Base-by-base conservation (phyloP, 2,888 invertebrate species). In the Hybos culiciformis region DNA sequence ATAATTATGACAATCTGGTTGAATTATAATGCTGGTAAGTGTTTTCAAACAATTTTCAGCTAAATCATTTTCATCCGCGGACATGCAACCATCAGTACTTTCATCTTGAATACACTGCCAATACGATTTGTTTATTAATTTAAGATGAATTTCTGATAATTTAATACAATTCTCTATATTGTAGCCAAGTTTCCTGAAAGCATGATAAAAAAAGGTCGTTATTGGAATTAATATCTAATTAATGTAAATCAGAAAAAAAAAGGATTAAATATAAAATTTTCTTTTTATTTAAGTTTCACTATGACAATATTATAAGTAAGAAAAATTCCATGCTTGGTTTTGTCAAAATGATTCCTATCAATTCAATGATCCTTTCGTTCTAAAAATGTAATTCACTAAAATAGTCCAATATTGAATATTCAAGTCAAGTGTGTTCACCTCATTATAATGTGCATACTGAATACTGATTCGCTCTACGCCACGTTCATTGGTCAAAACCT, bases 31-130 rank as follows among this genome's bases (percentile, higher is more conserved):
- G 46, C 53, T 59, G 12, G 72, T 69, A 40, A 82, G 56, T 2
- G 78, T 73, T 55, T 80, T 80, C 1, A 78, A 62, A 42, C 78
- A 73, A 2, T 71, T 68, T 55, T 79, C 79, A 45, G 73, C 72
- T 56, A 73, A 53, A 54, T 74, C 74, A 51, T 70, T 68, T 54
- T 74, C 73, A 52, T 74, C 73, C 3, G 68, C 65, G 17, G 69
- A 66, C 61, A 73, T 63, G 46, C 67, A 67, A 9, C 70, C 66
- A 48, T 71, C 70, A 2, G 63, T 64, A 43, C 71, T 70, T 44
- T 69, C 69, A 38, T 57, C 55, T 7, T 61, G 60, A 6, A 60
- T 55, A 47, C 62, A 62, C 14, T 62, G 56, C 66, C 66, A 67
- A 44, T 67, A 67, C 39, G 63, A 65, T 51, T 71, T 70, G 45